These are phyloP conservation scores for Bucorvus abyssinicus DNA, from an alignment of 2,797 vertebrate genomes.

Conservation along the genomic window DNA sequence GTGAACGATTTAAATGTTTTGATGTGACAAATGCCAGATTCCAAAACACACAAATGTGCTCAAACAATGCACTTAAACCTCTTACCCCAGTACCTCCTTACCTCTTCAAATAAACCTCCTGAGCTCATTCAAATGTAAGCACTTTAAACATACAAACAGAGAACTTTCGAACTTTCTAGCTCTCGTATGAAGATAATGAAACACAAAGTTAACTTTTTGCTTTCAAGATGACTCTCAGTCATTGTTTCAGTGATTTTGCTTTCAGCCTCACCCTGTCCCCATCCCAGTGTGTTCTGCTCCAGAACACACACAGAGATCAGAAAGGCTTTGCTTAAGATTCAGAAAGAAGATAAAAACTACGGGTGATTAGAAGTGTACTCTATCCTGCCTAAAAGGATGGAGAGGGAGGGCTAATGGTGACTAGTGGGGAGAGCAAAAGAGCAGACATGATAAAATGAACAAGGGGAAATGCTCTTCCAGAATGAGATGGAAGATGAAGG, in stretches of 20 bases:
- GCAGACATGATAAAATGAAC: not conserved
- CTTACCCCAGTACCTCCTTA: not conserved
- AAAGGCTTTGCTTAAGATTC: slow-evolving; percentile 24
- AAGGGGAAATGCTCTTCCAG: not conserved
- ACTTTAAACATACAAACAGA: not conserved
- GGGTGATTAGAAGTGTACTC: not conserved
- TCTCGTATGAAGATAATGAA: not conserved
- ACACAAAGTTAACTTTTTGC: slow-evolving; percentile 16
- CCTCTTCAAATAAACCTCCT: slow-evolving; percentile 3
- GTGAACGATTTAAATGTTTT: not conserved
- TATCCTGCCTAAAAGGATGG: not conserved
- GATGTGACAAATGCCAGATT: slow-evolving; percentile 1
- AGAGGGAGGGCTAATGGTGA: not conserved
- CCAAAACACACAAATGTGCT: not conserved
- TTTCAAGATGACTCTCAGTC: not conserved
- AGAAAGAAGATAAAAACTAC: slow-evolving; percentile 10
- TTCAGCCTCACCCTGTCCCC: not conserved
- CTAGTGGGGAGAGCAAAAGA: not conserved
- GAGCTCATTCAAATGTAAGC: slow-evolving; percentile 11
- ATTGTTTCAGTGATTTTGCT: not conserved
- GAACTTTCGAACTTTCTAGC: not conserved
- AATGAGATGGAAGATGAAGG: not conserved
- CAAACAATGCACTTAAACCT: not conserved
- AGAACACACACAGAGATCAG: slow-evolving; percentile 60
- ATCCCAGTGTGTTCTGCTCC: not conserved